Evolutionary conservation across 35 echinoderm and acorn worm species (phyloP).

Genomic region (Apostichopus parvimensis): DNA sequence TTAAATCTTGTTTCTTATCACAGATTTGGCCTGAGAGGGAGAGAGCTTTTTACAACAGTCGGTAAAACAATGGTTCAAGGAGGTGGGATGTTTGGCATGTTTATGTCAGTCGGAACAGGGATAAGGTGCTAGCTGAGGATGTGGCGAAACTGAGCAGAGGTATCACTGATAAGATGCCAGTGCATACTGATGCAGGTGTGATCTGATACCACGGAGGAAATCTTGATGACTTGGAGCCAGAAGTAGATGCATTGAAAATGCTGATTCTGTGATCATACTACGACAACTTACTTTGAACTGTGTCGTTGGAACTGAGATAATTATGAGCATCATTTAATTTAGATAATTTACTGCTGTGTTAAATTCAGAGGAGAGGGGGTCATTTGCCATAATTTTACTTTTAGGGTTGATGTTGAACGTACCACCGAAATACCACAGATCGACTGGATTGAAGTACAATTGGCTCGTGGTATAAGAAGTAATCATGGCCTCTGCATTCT

Average conservation of each 20-base stretch:
- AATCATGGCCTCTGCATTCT: no score
- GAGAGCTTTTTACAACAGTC: slow-evolving; percentile 85
- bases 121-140: slow-evolving; percentile 71
- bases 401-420: no score
- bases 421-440: no score
- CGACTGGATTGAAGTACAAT: no score
- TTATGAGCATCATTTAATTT: no score
- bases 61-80: slow-evolving; percentile 98
- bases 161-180: background rate
- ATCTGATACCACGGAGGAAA: background rate
- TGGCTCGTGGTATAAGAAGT: no score
- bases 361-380: no score
- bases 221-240: background rate
- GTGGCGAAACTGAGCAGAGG: background rate
- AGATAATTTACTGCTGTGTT: no score
- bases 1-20: background rate
- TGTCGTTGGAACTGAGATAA: no score
- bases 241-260: background rate
- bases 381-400: no score
- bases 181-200: background rate
- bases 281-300: no score
- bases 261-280: no score
- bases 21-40: slow-evolving; percentile 91
- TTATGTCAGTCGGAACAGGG: slow-evolving; percentile 95
- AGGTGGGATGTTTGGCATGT: slow-evolving; percentile 95